Conservation (phyloP, 1,140 invertebrate species). For the Drosophila leontia region DNA sequence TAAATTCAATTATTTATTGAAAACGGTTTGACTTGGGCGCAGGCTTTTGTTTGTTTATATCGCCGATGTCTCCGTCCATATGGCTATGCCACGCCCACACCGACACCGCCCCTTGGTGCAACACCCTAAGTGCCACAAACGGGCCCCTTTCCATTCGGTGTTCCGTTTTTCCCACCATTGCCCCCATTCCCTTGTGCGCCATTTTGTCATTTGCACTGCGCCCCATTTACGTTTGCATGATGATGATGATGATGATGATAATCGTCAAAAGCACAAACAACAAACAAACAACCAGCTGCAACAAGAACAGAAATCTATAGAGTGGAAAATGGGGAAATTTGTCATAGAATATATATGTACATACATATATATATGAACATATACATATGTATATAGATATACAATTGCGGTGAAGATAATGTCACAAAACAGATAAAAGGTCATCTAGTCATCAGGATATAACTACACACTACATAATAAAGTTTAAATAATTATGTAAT, state of each 20-base stretch:
- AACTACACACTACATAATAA: too few relatives aligned
- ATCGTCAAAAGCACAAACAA: slow-evolving; percentile 27
- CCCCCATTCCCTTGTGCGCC: slow-evolving; percentile 18
- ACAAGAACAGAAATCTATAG: slow-evolving; percentile 9
- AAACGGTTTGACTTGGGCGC: not conserved
- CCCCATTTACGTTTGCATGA: slow-evolving; percentile 29
- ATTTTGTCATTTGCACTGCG: slow-evolving; percentile 35
- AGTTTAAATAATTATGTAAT: too few relatives aligned
- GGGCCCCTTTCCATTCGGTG: not conserved
- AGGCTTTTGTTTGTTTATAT: slow-evolving; percentile 12
- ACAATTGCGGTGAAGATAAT: not conserved
- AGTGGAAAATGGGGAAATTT: slow-evolving; percentile 23
- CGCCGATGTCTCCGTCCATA: slow-evolving; percentile 5
- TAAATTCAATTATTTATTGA: not conserved
- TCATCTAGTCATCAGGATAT: not conserved
- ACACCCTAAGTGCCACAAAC: slow-evolving; percentile 1
- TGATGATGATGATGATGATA: slow-evolving; percentile 16
- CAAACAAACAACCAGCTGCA: slow-evolving; percentile 11
- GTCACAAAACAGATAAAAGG: slow-evolving; percentile 2
- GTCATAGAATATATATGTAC: slow-evolving; percentile 15
- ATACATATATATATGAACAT: not conserved
- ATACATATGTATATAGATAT: not conserved
- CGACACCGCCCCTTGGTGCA: slow-evolving; percentile 8
- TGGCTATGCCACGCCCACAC: slow-evolving; percentile 32
- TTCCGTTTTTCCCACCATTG: not conserved